Conservation (phyloP, 1,140 invertebrate genomes). For the Wiebesia pumilae region DNA sequence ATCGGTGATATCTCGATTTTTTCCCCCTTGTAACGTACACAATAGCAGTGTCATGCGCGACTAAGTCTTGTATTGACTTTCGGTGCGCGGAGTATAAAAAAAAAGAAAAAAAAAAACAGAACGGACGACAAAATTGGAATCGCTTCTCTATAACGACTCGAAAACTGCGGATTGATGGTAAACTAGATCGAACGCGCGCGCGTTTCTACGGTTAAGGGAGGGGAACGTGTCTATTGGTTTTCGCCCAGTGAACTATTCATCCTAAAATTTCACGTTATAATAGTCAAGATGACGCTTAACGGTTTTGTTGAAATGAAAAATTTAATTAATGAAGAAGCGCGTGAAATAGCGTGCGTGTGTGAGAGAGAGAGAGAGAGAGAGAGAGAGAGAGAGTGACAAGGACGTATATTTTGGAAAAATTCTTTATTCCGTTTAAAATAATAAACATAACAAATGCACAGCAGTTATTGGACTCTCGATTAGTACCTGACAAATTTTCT, state of each 20-base stretch:
- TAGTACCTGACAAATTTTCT: constrained; percentile 46
- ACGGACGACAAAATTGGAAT: constrained; percentile 26
- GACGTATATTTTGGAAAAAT: constrained; percentile 7
- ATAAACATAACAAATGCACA: constrained; percentile 26
- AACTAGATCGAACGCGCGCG: not conserved
- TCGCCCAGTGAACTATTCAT: not conserved
- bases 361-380: not conserved
- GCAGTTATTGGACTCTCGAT: constrained; percentile 49
- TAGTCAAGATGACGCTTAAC: not conserved
- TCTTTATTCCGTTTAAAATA: constrained; percentile 27
- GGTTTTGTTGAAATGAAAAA: constrained; percentile 11
- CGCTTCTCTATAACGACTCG: not conserved
- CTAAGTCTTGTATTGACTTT: constrained; percentile 53
- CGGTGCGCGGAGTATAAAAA: not conserved
- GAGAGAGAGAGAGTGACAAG: not conserved
- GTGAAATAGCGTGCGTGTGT: too few relatives aligned
- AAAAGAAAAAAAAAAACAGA: not conserved
- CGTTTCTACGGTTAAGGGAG: not conserved
- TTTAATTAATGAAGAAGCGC: constrained; percentile 39
- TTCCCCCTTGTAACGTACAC: constrained; percentile 61
- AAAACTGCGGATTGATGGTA: constrained; percentile 26
- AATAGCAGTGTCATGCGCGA: constrained; percentile 64
- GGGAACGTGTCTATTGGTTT: not conserved
- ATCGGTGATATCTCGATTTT: constrained; percentile 8
- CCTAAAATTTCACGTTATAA: not conserved